Evolutionary conservation across 2,888 invertebrate species (phyloP).

Genomic region (Brassicogethes aeneus): DNA sequence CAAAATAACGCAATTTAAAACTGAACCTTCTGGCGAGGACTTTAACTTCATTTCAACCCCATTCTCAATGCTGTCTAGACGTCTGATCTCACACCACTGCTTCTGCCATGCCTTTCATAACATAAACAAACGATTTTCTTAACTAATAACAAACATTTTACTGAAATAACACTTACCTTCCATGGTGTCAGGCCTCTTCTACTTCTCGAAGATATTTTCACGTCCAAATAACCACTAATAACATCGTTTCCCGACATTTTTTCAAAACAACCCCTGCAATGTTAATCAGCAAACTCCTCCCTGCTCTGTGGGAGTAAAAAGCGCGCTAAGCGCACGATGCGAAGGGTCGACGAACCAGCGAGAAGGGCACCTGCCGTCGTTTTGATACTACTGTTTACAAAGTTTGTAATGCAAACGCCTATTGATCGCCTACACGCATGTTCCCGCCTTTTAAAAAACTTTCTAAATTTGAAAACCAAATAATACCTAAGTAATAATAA

Average conservation of each 20-base stretch:
- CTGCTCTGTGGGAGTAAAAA: slow-evolving; percentile 1
- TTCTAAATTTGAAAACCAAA: too few relatives aligned
- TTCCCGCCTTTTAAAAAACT: too few relatives aligned
- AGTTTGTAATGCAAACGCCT: too few relatives aligned
- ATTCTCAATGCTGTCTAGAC: slow-evolving; percentile 46
- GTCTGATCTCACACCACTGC: slow-evolving; percentile 56
- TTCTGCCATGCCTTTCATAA: slow-evolving; percentile 51
- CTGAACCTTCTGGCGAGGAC: slow-evolving; percentile 38
- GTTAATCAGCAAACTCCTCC: not conserved
- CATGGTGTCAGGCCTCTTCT: slow-evolving; percentile 54
- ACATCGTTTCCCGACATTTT: slow-evolving; percentile 24
- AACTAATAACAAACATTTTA: slow-evolving; percentile 6
- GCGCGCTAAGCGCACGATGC: slow-evolving; percentile 1
- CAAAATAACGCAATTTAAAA: slow-evolving; percentile 43
- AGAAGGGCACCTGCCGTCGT: not conserved
- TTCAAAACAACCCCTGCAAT: not conserved
- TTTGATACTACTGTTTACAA: not conserved
- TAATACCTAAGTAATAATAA: too few relatives aligned
- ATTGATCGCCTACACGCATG: too few relatives aligned
- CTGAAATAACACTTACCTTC: slow-evolving; percentile 43
- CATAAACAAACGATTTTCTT: not conserved
- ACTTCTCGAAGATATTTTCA: slow-evolving; percentile 53
- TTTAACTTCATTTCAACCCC: slow-evolving; percentile 49
- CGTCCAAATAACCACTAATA: slow-evolving; percentile 53
- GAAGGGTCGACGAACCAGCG: slow-evolving; percentile 2